phyloP scores from a whole-genome alignment of 2,113 vertebrate genomes.

The Myotis yumanensis region DNA sequence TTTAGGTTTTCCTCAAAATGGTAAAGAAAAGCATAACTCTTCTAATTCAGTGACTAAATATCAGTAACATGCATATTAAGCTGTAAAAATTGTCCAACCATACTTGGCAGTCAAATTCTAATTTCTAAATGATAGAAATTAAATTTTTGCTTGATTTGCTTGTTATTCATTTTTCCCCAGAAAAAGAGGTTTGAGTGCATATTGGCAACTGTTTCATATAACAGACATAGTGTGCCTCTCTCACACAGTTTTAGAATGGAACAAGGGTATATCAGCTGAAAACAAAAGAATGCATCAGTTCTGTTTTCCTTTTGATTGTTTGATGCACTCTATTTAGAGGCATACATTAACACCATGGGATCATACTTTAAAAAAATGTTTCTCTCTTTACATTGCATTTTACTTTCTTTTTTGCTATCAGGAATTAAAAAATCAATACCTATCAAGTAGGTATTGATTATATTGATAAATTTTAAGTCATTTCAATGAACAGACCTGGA shows the following conservation, averaged over 20 bases:
- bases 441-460: neutral
- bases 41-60: neutral
- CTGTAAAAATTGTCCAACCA: neutral
- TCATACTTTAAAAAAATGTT: neutral
- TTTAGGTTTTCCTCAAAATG: neutral
- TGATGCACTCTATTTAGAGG: neutral
- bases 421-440: neutral
- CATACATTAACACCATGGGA: neutral
- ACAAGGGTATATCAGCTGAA: no score
- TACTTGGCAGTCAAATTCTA: neutral
- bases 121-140: neutral
- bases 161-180: neutral
- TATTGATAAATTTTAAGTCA: slow-evolving; percentile 10
- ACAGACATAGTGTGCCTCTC: neutral
- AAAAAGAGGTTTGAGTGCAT: neutral
- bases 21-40: neutral
- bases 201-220: neutral
- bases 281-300: neutral
- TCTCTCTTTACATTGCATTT: neutral
- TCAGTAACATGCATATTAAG: neutral
- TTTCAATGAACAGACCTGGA: neutral
- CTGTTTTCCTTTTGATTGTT: neutral
- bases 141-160: neutral
- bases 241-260: neutral
- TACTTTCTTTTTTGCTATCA: neutral